Conservation (phyloP, 2,113 vertebrate species). For the Myiopsitta monachus region DNA sequence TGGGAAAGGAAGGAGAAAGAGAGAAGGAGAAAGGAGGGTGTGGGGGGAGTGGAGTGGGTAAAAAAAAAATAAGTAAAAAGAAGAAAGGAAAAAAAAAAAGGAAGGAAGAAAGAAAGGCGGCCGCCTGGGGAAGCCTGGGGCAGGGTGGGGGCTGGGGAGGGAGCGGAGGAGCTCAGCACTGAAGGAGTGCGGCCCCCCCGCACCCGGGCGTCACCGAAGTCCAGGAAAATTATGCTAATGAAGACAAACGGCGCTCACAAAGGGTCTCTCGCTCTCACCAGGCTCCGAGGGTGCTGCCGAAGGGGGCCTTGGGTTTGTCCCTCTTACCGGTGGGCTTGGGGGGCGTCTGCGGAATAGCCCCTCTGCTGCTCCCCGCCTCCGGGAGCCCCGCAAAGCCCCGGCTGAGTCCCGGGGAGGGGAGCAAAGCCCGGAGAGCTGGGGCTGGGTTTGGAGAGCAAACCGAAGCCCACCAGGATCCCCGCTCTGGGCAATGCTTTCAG, state of each 20-base stretch:
- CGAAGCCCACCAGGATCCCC: constrained; percentile 39
- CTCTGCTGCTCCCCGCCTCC: not conserved
- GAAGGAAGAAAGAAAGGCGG: constrained; percentile 66
- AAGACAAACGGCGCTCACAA: constrained; percentile 79
- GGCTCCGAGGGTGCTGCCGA: constrained; percentile 31
- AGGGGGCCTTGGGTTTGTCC: not conserved
- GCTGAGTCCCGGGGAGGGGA: not conserved
- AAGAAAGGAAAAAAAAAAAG: not conserved
- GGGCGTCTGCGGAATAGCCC: not conserved
- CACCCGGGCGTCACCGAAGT: constrained; percentile 88
- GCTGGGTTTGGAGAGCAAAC: not conserved
- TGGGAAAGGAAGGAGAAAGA: constrained; percentile 68
- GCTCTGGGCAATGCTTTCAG: constrained; percentile 54
- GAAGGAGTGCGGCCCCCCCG: constrained; percentile 79
- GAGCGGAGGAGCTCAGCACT: constrained; percentile 76
- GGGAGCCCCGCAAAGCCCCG: not conserved
- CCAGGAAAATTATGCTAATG: constrained; percentile 99
- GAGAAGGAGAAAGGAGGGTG: constrained; percentile 72
- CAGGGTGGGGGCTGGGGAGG: constrained; percentile 67
- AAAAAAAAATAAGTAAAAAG: not conserved
- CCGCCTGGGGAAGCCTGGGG: constrained; percentile 79
- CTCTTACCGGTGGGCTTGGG: constrained; percentile 21
- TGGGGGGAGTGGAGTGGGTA: not conserved
- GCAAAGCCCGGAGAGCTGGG: not conserved
- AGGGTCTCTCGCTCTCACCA: constrained; percentile 78